A percentile compares a stretch with the other conserved stretches of the same genome.
Conservation (phyloP, 2,888 invertebrate species). For the Resseliella maxima region DNA sequence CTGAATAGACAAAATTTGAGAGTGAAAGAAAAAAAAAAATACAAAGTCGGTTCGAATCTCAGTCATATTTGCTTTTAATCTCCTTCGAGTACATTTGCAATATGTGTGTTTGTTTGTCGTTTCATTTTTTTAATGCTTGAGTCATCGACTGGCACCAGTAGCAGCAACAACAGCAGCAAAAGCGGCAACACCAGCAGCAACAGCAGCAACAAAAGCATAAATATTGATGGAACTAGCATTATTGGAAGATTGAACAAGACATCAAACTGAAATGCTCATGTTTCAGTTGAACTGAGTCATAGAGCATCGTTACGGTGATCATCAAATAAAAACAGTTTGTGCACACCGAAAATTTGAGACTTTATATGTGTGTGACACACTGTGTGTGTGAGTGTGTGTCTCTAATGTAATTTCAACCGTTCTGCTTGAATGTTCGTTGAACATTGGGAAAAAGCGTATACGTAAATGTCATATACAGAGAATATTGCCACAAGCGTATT, state of each 20-base stretch:
- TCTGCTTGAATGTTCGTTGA: neutral
- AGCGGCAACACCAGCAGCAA: neutral
- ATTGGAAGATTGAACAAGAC: neutral
- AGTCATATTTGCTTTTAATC: conserved; percentile 49
- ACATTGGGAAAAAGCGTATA: neutral
- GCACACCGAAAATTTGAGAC: neutral
- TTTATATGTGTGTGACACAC: neutral
- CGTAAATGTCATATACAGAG: neutral
- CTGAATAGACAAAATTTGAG: neutral
- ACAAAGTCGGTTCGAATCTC: neutral
- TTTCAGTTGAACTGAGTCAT: neutral
- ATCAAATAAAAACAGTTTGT: conserved; percentile 27
- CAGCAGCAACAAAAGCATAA: neutral
- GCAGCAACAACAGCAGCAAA: neutral
- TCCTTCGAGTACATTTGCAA: neutral
- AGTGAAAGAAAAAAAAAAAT: neutral
- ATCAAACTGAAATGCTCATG: neutral
- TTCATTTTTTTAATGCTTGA: neutral
- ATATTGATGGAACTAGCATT: too few relatives aligned
- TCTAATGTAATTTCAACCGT: conserved; percentile 30
- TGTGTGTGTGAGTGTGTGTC: neutral
- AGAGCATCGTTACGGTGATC: conserved; percentile 33
- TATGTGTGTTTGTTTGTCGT: conserved; percentile 10
- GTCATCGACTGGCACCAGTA: neutral
- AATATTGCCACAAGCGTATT: neutral